Base-by-base conservation (phyloP, 1,140 invertebrate species). In the Temnothorax longispinosus region DNA sequence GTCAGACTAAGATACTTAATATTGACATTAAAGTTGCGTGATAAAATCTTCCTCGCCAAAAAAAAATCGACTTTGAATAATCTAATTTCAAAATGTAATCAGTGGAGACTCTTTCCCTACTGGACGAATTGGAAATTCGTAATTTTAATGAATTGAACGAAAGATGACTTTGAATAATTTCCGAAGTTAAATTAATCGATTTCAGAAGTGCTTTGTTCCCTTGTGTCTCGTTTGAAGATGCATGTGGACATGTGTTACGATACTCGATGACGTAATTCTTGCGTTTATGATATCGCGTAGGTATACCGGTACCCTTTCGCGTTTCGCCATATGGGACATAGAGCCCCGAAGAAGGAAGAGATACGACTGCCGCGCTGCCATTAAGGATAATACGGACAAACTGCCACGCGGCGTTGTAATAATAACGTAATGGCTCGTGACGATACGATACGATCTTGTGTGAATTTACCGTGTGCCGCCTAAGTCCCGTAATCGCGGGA, bases 361-460 rank as follows among this genome's bases (percentile, higher is more conserved):
- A 75, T 62, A 84, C 41, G 69, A 75, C n/a, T 13, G 44, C 21
- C 54, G 41, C 52, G 54, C 15, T 47, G 21, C 52, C 80, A 75
- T 84, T 84, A 84, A 84, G 69, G 54, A 27, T 84, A 84, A 84
- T 84, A 84, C 56, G 80, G 62, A 84, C 80, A 84, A 84, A 84
- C 69, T 84, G 10, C 27, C 58, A n/a, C 21, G 77, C 38, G 35
- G 21, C 35, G 69, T 75, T 75, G 69, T 75, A 75, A 84, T 75
- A 84, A 84, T 75, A 84, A 75, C 80, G 54, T 84, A 84, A 84
- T 84, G 80, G 80, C 80, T 75, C 54, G 80, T 84, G 69, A 84
- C 80, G 80, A 81, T 81, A 84, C 80, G 80, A 81, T 81, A 81
- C 64, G 64, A 50, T 82, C 80, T 32, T 54, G 67, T 74, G 67